Evolutionary conservation across 2,888 invertebrate species (phyloP).

Genomic region (Meiosimyza decipiens): DNA sequence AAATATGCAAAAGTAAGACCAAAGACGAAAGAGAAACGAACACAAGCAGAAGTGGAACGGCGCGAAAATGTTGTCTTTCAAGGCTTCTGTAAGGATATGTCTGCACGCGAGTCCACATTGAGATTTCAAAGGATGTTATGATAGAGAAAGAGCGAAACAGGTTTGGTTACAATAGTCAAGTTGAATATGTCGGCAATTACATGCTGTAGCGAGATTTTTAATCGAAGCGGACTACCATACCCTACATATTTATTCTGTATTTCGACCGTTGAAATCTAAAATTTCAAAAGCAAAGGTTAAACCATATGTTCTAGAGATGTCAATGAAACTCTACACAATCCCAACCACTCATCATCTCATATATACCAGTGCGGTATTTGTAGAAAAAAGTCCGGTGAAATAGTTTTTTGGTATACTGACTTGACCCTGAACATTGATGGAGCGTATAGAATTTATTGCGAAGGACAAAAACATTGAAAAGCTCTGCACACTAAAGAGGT

Average conservation of each 20-base stretch:
- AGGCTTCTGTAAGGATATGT: conserved; percentile 6
- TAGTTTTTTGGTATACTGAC: no score
- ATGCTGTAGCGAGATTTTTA: not conserved
- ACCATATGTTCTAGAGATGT: no score
- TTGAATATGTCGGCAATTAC: no score
- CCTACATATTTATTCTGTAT: not conserved
- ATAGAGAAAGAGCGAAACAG: not conserved
- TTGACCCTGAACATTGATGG: no score
- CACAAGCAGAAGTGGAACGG: conserved; percentile 9
- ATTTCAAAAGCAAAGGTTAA: no score
- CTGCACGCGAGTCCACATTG: not conserved
- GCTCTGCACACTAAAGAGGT: not conserved
- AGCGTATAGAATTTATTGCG: no score
- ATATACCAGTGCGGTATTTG: no score
- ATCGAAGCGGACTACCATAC: not conserved
- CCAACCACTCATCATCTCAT: no score
- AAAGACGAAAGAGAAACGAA: not conserved
- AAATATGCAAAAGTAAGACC: not conserved
- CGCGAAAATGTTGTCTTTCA: conserved; percentile 20
- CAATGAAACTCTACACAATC: no score
- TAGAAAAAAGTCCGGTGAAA: no score
- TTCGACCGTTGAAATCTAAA: no score
- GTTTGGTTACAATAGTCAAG: no score
- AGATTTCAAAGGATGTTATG: not conserved
- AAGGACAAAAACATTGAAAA: not conserved